These are phyloP conservation scores for Sclerurus mexicanus DNA, from an alignment of 2,113 vertebrate species.

Conservation along the genomic window DNA sequence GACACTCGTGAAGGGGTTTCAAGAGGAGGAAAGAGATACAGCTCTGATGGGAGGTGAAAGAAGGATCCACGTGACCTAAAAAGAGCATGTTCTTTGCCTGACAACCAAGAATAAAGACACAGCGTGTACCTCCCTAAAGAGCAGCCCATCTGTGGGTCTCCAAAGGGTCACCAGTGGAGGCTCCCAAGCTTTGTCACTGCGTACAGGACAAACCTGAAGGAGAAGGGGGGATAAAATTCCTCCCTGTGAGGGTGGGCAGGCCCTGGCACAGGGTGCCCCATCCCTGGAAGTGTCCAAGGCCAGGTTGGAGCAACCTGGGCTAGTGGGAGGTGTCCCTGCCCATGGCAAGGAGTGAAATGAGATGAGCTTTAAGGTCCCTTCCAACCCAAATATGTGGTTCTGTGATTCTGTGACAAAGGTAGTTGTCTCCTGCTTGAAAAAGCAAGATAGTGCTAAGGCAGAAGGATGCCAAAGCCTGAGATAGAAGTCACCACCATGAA, in stretches of 20 bases:
- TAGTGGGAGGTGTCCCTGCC: background rate
- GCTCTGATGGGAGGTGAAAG: background rate
- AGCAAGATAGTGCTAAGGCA: background rate
- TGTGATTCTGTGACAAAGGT: background rate
- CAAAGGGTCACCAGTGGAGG: background rate
- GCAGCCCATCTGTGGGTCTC: background rate
- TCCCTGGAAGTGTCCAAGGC: background rate
- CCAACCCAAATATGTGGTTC: background rate
- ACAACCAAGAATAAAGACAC: background rate
- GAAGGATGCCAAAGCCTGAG: background rate
- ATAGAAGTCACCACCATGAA: background rate
- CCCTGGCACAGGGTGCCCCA: background rate
- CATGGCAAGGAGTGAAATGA: background rate
- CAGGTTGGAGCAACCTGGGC: background rate
- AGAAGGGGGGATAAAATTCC: background rate
- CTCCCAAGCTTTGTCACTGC: accelerated
- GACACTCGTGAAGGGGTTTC: background rate
- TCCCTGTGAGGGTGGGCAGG: background rate
- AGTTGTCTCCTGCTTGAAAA: background rate
- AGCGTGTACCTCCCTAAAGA: background rate
- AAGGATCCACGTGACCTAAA: background rate
- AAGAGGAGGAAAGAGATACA: background rate
- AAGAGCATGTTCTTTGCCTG: background rate
- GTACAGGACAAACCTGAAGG: background rate
- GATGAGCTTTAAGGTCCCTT: background rate